A percentile compares a stretch with the other conserved stretches of the same genome.
Evolutionary conservation across 1,140 invertebrate genomes (phyloP).

Genomic region (Ceratina calcarata): DNA sequence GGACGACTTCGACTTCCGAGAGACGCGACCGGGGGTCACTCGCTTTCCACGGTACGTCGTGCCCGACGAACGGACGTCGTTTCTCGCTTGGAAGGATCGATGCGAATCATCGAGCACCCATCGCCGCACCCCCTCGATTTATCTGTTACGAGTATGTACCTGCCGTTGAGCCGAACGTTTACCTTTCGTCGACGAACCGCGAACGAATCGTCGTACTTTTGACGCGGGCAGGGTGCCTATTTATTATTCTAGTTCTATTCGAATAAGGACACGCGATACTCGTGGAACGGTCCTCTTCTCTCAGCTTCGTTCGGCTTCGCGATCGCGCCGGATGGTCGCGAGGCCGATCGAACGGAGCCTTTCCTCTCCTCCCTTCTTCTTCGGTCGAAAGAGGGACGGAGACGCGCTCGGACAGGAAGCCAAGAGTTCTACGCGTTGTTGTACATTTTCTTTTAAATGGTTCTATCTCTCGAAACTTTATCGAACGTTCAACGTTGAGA

Average conservation of each 20-base stretch:
- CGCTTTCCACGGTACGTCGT: no score
- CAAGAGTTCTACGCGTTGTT: conserved; percentile 64
- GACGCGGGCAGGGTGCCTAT: background rate
- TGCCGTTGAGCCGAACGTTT: background rate
- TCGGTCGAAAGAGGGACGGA: background rate
- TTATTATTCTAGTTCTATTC: conserved; percentile 4
- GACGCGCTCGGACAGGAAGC: conserved; percentile 27
- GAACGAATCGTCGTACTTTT: background rate
- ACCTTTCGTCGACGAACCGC: background rate
- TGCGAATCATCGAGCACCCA: background rate
- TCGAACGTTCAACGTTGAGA: conserved; percentile 52
- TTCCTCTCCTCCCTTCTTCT: background rate
- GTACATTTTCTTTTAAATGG: conserved; percentile 61
- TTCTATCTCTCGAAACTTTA: conserved; percentile 61
- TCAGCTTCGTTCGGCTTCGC: conserved; percentile 33
- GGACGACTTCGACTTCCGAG: no score
- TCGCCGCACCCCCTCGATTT: no score
- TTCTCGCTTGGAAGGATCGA: no score
- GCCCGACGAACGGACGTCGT: no score
- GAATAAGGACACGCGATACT: background rate
- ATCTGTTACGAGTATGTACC: background rate
- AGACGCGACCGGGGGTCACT: no score
- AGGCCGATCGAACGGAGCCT: background rate
- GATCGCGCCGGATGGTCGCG: conserved; percentile 40
- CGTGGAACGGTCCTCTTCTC: background rate